Percentiles rank a stretch among this genome's conserved stretches.
phyloP scores from a whole-genome alignment of 1,140 invertebrate species.

The Apis dorsata region DNA sequence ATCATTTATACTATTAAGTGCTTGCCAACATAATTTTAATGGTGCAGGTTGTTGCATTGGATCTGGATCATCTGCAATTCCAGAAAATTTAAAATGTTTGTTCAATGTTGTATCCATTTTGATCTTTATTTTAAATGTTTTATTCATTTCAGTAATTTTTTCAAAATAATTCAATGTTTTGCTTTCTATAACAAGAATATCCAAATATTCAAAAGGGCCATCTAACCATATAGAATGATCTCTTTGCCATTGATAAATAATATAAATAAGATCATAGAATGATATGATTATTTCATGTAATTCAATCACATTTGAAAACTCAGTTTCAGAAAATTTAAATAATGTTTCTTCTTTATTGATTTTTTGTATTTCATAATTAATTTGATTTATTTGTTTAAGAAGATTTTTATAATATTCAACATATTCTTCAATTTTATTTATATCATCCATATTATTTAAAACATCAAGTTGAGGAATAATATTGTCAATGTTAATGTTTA shows the following conservation, averaged over 20 bases:
- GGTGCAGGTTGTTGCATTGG: slow-evolving; percentile 82
- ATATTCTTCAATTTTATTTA: slow-evolving; percentile 73
- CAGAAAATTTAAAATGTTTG: slow-evolving; percentile 76
- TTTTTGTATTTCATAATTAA: slow-evolving; percentile 81
- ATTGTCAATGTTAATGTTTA: slow-evolving; percentile 82
- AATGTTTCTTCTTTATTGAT: slow-evolving; percentile 86
- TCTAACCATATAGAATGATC: slow-evolving; percentile 85
- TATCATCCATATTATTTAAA: slow-evolving; percentile 79
- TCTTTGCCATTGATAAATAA: slow-evolving; percentile 84
- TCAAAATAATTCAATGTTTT: slow-evolving; percentile 78
- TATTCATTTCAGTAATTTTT: slow-evolving; percentile 82
- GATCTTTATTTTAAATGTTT: slow-evolving; percentile 82
- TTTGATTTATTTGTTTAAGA: slow-evolving; percentile 80
- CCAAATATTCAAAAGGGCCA: slow-evolving; percentile 84
- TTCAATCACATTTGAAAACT: slow-evolving; percentile 83
- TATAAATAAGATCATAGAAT: slow-evolving; percentile 75
- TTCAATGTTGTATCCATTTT: slow-evolving; percentile 80
- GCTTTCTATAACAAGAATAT: slow-evolving; percentile 79
- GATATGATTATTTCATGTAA: slow-evolving; percentile 77
- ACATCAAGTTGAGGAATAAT: slow-evolving; percentile 80
- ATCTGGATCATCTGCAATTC: slow-evolving; percentile 82
- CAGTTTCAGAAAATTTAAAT: slow-evolving; percentile 85
- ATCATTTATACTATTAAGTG: slow-evolving; percentile 81
- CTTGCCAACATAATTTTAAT: slow-evolving; percentile 81
- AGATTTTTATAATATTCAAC: slow-evolving; percentile 80